Evolutionary conservation across 2,113 vertebrate species (phyloP), one percentile per base, ranked within the genome.

Genomic region (Rhombomys opimus): DNA sequence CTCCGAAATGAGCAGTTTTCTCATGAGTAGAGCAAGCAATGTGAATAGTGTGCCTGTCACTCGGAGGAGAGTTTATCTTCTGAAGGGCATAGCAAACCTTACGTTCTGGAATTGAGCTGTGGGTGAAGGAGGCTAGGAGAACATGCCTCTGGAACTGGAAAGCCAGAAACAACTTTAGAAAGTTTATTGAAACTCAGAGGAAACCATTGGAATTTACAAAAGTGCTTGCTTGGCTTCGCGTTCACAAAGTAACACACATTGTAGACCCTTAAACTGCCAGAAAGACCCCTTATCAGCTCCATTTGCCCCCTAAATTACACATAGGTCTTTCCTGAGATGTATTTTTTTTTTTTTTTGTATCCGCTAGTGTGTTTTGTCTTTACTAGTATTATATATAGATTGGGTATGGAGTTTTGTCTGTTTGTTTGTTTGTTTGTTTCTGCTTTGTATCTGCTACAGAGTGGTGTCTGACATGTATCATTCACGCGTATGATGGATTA

Each of bases 341-440:
- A 25, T 77, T 87, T 88, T n/a, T n/a, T n/a, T n/a, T n/a, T n/a
- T n/a, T n/a, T n/a, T n/a, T 88, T 86, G 14, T 38, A 46, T 91
- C 59, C 32, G 11, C 38, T 88, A 86, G 35, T 54, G 3, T 82
- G 35, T 93, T 68, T 80, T 80, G 35, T 89, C 35, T 25, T 91
- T 68, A 27, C 11, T 46, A 8, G 68, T 93, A 72, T 63, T 94
- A 77, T n/a, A n/a, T n/a, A n/a, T 27, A 89, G 27, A 84, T 73
- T 25, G 27, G 22, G 27, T 15, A 73, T 11, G n/a, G 27, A 27
- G 65, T 87, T 87, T 90, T 87, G 38, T 89, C 15, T 41, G 41
- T 41, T 41, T 41, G 41, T 41, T 41, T 89, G 46, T 46, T 46
- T 46, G 46, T 92, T 92, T 17, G 59, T 85, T 70, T 38, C 54